Conservation (phyloP, 1,140 invertebrate genomes). For the Mamestra configurata region DNA sequence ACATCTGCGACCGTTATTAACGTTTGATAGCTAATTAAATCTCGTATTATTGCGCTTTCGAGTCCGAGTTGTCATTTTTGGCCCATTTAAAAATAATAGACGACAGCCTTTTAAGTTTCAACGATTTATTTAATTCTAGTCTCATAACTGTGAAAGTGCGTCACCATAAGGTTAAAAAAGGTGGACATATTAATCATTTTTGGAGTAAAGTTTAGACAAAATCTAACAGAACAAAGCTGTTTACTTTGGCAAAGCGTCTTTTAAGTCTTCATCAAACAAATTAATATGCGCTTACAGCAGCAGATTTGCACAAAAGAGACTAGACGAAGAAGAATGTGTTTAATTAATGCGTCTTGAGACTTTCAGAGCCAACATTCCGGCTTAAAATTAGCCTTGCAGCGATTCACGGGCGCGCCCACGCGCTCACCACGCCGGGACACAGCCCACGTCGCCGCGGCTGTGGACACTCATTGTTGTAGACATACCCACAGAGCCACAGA, state of each 20-base stretch:
- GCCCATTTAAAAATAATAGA: slow-evolving; percentile 16
- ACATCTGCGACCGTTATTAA: slow-evolving; percentile 7
- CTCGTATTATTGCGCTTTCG: not conserved
- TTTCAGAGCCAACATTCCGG: slow-evolving; percentile 73
- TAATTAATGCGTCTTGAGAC: slow-evolving; percentile 72
- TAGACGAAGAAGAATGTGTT: slow-evolving; percentile 66
- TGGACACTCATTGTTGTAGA: slow-evolving; percentile 27
- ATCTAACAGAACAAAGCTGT: slow-evolving; percentile 16
- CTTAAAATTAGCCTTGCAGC: slow-evolving; percentile 70
- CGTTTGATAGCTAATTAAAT: slow-evolving; percentile 25
- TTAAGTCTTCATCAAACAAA: slow-evolving; percentile 27
- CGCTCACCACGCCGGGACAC: slow-evolving; percentile 43
- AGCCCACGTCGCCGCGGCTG: not conserved
- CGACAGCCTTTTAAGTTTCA: not conserved
- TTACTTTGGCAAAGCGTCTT: slow-evolving; percentile 23
- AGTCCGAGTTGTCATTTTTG: not conserved
- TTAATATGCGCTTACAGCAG: slow-evolving; percentile 13
- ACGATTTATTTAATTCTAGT: not conserved
- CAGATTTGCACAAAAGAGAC: slow-evolving; percentile 58
- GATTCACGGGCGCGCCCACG: slow-evolving; percentile 72
- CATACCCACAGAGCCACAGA: not conserved
- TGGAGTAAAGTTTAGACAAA: slow-evolving; percentile 2
- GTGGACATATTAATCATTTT: slow-evolving; percentile 9
- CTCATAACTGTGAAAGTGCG: slow-evolving; percentile 28
- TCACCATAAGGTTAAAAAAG: slow-evolving; percentile 18